A percentile compares a stretch with the other conserved stretches of the same genome.
Conservation (phyloP, 2,888 invertebrate genomes). For the Drosophila stalkeri region DNA sequence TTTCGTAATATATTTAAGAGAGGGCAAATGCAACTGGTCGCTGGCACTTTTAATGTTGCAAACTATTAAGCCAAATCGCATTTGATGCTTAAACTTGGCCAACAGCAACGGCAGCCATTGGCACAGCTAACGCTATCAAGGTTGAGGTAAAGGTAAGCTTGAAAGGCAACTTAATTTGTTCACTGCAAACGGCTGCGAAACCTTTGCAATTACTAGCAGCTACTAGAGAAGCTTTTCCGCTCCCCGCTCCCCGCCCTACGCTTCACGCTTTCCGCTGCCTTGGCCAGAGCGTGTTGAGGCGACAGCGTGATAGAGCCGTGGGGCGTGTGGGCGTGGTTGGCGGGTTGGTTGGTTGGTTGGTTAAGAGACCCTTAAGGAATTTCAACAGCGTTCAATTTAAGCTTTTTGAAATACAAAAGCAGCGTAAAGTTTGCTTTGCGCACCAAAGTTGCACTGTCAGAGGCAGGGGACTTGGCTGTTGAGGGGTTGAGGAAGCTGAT, state of each 20-base stretch:
- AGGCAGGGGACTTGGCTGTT: too few species aligned
- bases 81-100: slow-evolving; percentile 50
- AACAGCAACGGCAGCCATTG: neutral
- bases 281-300: neutral
- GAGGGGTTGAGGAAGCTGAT: neutral
- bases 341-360: neutral
- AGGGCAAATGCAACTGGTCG: slow-evolving; percentile 26
- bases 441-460: slow-evolving; percentile 58
- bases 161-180: slow-evolving; percentile 74
- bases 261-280: too few species aligned
- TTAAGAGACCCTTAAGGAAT: slow-evolving; percentile 70
- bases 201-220: slow-evolving; percentile 70
- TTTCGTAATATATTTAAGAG: slow-evolving; percentile 22
- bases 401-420: slow-evolving; percentile 75
- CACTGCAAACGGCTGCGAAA: slow-evolving; percentile 62
- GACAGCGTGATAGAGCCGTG: neutral
- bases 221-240: neutral
- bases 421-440: slow-evolving; percentile 72
- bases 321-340: neutral
- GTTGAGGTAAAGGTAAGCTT: slow-evolving; percentile 18
- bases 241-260: too few species aligned
- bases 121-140: neutral
- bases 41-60: slow-evolving; percentile 46
- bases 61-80: slow-evolving; percentile 62
- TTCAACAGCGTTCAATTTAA: slow-evolving; percentile 77